phyloP scores from a whole-genome alignment of 2,797 vertebrate genomes.

The Chloroceryle inda region DNA sequence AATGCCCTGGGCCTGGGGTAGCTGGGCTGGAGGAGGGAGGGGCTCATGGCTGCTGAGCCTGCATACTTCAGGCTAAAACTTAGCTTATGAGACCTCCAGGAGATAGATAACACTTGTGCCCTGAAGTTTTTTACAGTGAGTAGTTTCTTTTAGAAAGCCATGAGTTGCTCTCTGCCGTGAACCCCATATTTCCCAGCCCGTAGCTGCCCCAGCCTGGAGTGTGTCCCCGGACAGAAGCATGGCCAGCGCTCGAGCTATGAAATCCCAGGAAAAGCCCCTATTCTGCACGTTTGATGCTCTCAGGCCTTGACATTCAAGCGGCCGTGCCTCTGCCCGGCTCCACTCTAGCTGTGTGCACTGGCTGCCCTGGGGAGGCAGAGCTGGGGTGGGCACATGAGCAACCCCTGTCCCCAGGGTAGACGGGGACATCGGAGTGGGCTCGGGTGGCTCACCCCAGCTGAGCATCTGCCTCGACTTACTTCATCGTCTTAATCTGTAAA shows the following conservation, averaged over 20 bases:
- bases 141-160: background rate
- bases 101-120: background rate
- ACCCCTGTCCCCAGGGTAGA: rapidly evolving
- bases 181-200: rapidly evolving
- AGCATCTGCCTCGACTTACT: background rate
- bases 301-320: background rate
- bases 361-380: background rate
- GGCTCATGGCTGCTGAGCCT: background rate
- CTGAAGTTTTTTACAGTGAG: background rate
- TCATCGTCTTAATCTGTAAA: background rate
- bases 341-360: background rate
- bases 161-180: background rate
- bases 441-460: background rate
- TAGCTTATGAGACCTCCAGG: background rate
- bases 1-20: background rate
- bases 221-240: rapidly evolving
- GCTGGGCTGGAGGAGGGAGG: background rate
- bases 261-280: background rate
- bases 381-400: background rate
- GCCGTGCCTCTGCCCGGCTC: background rate
- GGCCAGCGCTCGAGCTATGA: background rate
- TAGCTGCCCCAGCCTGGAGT: background rate
- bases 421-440: background rate
- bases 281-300: background rate
- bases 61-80: background rate